Conservation (phyloP, 2,797 vertebrate genomes). For the Polyboroides typus region DNA sequence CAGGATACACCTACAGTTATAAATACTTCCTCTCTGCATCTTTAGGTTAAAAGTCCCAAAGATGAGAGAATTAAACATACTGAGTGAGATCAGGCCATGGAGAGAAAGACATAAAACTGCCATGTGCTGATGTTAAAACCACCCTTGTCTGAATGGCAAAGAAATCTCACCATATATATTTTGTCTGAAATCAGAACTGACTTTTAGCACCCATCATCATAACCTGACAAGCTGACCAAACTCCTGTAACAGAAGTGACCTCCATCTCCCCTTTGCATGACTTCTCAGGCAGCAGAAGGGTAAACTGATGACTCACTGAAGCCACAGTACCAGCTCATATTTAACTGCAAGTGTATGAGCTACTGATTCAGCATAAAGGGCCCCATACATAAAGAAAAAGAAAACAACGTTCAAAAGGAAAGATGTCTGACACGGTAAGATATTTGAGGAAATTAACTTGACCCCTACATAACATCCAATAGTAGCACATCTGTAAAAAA, state of each 20-base stretch:
- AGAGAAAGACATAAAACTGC: neutral
- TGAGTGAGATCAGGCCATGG: neutral
- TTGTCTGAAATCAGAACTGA: conserved; percentile 1
- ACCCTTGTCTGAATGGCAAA: neutral
- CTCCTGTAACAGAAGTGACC: neutral
- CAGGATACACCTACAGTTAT: neutral
- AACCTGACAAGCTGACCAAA: neutral
- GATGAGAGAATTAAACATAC: neutral
- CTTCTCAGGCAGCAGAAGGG: neutral
- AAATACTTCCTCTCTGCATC: neutral
- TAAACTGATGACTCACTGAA: neutral
- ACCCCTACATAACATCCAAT: neutral
- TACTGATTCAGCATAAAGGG: neutral
- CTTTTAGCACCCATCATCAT: neutral
- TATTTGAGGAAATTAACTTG: conserved; percentile 35
- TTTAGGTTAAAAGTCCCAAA: neutral
- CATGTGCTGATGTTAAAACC: neutral
- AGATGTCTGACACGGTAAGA: neutral
- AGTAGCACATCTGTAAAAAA: conserved; percentile 11
- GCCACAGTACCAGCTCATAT: neutral
- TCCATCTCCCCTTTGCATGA: neutral
- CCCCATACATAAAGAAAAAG: neutral
- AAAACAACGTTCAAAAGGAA: conserved; percentile 4
- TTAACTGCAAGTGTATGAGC: neutral
- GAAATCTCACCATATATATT: neutral